Evolutionary conservation across 2,113 vertebrate species (phyloP).

Genomic region (Melozone crissalis): DNA sequence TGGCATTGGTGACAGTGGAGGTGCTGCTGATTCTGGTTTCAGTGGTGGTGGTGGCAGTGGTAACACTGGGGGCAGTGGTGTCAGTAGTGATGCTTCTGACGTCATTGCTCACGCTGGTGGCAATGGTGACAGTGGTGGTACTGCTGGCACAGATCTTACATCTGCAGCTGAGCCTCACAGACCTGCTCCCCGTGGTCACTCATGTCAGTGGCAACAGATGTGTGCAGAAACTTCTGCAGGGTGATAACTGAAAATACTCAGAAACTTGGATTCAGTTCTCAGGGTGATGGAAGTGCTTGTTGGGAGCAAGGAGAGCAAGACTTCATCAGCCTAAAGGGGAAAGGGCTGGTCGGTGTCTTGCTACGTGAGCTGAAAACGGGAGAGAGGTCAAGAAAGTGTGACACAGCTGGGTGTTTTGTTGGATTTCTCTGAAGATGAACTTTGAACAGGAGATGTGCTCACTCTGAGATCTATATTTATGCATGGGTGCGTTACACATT

Average conservation of each 20-base stretch:
- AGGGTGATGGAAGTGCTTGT: background rate
- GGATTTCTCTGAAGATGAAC: conserved; percentile 25
- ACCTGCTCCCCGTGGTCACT: accelerated
- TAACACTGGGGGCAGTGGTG: background rate
- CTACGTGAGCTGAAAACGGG: background rate
- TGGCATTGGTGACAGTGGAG: background rate
- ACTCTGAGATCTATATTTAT: background rate
- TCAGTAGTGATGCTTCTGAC: background rate
- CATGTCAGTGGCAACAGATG: accelerated
- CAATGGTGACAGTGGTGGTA: background rate
- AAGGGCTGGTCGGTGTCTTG: background rate
- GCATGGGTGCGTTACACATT: background rate
- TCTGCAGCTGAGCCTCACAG: background rate
- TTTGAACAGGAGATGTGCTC: conserved; percentile 15
- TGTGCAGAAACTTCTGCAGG: background rate
- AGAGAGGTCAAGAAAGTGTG: background rate
- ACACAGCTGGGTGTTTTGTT: background rate
- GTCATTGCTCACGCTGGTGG: background rate
- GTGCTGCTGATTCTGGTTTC: background rate
- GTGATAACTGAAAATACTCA: background rate
- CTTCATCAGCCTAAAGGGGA: background rate
- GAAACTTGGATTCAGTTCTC: background rate
- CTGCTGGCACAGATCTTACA: background rate
- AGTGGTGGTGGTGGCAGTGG: background rate
- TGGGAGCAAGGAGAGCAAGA: background rate